Conservation (phyloP, 2,113 vertebrate species). For the Salvelinus alpinus region DNA sequence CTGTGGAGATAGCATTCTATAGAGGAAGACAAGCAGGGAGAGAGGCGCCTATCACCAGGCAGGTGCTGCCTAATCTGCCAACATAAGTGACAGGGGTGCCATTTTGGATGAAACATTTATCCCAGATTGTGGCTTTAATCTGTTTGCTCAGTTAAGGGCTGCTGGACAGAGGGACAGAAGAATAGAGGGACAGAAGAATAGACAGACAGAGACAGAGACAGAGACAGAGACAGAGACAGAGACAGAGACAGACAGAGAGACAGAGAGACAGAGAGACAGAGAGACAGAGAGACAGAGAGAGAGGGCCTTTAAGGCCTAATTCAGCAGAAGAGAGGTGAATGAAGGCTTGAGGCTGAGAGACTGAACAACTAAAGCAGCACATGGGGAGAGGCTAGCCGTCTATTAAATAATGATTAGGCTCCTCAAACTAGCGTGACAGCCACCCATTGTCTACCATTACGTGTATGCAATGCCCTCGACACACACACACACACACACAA, state of each 20-base stretch:
- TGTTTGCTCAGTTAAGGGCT: slow-evolving; percentile 71
- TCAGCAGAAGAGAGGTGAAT: slow-evolving; percentile 71
- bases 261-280: too few species aligned
- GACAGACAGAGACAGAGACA: too few species aligned
- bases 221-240: too few species aligned
- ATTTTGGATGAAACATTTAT: too few species aligned
- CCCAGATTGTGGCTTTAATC: slow-evolving; percentile 45
- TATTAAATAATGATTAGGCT: slow-evolving; percentile 82
- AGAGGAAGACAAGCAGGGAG: too few species aligned
- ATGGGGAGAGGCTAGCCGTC: slow-evolving; percentile 63
- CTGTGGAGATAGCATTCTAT: too few species aligned
- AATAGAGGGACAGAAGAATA: neutral
- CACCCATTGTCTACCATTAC: slow-evolving; percentile 71
- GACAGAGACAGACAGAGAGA: too few species aligned
- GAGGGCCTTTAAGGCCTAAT: slow-evolving; percentile 68
- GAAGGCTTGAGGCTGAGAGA: slow-evolving; percentile 42
- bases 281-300: neutral
- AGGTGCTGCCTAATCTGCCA: too few species aligned
- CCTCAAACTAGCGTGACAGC: slow-evolving; percentile 77
- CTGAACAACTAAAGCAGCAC: slow-evolving; percentile 56
- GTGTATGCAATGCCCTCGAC: slow-evolving; percentile 50
- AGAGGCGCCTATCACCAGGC: too few species aligned
- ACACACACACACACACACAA: too few species aligned
- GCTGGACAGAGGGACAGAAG: slow-evolving; percentile 1
- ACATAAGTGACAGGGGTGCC: too few species aligned